These are phyloP conservation scores for Pterobdella sp. DNA, from an alignment of 2,888 invertebrate species.

Conservation along the genomic window DNA sequence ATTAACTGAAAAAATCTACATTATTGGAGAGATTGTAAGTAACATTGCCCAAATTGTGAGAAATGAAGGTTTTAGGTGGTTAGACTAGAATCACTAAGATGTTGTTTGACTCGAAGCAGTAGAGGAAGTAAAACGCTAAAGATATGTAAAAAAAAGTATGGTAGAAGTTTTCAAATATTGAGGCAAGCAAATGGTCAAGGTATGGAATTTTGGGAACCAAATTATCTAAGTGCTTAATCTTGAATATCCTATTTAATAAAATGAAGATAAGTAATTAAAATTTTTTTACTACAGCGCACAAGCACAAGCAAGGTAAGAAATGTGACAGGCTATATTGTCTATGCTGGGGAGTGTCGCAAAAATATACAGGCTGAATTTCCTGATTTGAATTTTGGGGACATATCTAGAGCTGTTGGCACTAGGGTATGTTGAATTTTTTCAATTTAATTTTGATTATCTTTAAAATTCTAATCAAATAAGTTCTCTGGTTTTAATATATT, in stretches of 20 bases:
- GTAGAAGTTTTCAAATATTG: too few species aligned
- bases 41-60: too few species aligned
- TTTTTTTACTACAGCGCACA: neutral
- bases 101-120: too few species aligned
- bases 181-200: too few species aligned
- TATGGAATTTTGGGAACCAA: too few species aligned
- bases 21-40: too few species aligned
- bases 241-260: conserved; percentile 24
- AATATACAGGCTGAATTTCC: conserved; percentile 87
- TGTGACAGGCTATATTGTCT: conserved; percentile 86
- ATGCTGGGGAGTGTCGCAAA: conserved; percentile 90
- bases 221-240: too few species aligned
- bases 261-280: neutral
- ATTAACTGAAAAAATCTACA: too few species aligned
- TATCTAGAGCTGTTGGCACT: conserved; percentile 64
- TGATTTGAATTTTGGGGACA: conserved; percentile 82
- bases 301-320: conserved; percentile 32
- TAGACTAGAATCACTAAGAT: too few species aligned
- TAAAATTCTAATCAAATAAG: neutral
- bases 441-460: neutral
- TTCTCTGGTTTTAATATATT: neutral
- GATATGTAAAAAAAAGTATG: too few species aligned
- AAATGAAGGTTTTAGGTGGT: too few species aligned
- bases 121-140: too few species aligned
- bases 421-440: conserved; percentile 54